A percentile compares a stretch with the other conserved stretches of the same genome.
phyloP scores from a whole-genome alignment of 1,140 invertebrate species.

The Sycophaga agraensis region DNA sequence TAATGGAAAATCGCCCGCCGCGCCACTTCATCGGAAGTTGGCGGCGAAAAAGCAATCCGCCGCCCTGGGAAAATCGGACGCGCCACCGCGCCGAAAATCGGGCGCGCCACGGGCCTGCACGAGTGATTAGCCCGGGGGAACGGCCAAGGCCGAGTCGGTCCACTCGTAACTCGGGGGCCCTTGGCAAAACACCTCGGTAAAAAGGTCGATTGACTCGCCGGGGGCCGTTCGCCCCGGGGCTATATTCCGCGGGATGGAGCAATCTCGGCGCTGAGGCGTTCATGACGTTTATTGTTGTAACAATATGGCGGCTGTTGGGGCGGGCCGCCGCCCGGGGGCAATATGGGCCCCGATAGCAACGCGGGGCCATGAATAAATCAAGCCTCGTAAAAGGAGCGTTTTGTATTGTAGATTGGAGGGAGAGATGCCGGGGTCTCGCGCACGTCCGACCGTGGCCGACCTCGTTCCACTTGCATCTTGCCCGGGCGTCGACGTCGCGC shows the following conservation, averaged over 20 bases:
- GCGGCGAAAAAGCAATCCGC: too few relatives aligned
- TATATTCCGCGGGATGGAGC: constrained; percentile 20
- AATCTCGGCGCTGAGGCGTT: constrained; percentile 24
- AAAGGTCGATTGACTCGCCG: not conserved
- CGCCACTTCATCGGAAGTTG: too few relatives aligned
- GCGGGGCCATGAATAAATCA: constrained; percentile 36
- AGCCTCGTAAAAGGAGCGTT: constrained; percentile 29
- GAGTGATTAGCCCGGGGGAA: not conserved
- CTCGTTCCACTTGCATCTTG: constrained; percentile 10
- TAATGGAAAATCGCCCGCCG: not conserved
- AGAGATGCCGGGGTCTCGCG: not conserved
- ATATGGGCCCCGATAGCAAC: not conserved
- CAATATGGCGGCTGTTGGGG: constrained; percentile 31
- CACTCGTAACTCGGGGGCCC: not conserved
- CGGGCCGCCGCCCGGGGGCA: not conserved
- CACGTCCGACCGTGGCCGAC: not conserved
- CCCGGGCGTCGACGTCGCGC: not conserved
- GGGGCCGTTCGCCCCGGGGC: too few relatives aligned
- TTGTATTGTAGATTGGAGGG: constrained; percentile 24
- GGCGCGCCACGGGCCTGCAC: too few relatives aligned
- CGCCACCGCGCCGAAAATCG: not conserved
- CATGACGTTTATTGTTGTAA: constrained; percentile 31
- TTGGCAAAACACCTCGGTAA: too few relatives aligned
- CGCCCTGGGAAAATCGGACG: too few relatives aligned
- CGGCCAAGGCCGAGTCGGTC: not conserved